These are phyloP conservation scores for Malthinus flaveolus DNA, from an alignment of 2,888 invertebrate genomes.

Conservation along the genomic window DNA sequence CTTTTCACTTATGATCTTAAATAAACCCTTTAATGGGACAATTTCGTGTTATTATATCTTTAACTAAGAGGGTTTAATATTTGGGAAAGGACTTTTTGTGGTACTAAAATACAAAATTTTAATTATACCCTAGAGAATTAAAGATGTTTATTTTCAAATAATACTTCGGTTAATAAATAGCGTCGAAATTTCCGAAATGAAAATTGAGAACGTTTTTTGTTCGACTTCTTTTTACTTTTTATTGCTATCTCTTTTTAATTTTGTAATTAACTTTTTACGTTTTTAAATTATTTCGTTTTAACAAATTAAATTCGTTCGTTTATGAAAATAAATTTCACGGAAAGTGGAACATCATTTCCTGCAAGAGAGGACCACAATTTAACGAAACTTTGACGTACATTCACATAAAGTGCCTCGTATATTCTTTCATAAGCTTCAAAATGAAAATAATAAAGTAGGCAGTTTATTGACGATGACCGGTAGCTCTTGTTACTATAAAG, in stretches of 20 bases:
- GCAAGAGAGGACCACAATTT: slow-evolving; percentile 5
- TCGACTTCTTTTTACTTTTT: no score
- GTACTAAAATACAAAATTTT: neutral
- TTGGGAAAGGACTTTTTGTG: no score
- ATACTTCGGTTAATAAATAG: no score
- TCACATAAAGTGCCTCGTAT: slow-evolving; percentile 41
- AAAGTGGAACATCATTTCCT: slow-evolving; percentile 8
- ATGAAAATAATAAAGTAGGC: slow-evolving; percentile 45
- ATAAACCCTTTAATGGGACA: slow-evolving; percentile 12
- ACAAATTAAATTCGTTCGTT: slow-evolving; percentile 3
- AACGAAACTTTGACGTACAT: slow-evolving; percentile 9
- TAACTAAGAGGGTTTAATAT: no score
- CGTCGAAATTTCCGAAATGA: no score
- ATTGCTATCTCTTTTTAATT: no score
- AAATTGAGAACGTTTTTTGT: no score
- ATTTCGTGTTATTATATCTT: slow-evolving; percentile 9
- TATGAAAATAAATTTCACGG: slow-evolving; percentile 12
- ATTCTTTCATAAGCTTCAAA: slow-evolving; percentile 40
- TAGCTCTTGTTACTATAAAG: slow-evolving; percentile 16
- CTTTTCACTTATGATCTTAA: slow-evolving; percentile 17
- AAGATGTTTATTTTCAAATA: no score
- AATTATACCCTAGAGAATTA: neutral
- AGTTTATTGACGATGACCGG: slow-evolving; percentile 39
- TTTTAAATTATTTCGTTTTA: neutral
- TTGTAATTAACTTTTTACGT: no score